Conservation (phyloP, 37 sponge, comb jelly and placozoan genomes). For the Amphimedon queenslandica region DNA sequence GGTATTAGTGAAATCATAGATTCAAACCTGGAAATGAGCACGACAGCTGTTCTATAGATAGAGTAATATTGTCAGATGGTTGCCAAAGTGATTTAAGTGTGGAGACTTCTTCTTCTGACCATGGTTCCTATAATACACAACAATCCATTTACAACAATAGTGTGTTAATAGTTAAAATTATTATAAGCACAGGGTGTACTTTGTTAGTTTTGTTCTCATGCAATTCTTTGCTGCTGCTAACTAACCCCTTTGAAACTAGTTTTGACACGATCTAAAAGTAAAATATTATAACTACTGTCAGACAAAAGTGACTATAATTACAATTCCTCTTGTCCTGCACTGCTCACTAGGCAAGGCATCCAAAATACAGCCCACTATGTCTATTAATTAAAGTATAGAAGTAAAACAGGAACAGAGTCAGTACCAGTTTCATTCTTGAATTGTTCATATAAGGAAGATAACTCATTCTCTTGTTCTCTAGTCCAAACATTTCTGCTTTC, state of each 20-base stretch:
- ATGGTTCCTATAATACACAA: conserved; percentile 20
- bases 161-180: no score
- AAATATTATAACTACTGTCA: background rate
- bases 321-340: conserved; percentile 27
- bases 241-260: conserved; percentile 56
- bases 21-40: conserved; percentile 39
- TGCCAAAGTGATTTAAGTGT: background rate
- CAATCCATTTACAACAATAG: background rate
- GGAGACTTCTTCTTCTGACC: conserved; percentile 60
- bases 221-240: conserved; percentile 49
- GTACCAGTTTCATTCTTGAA: conserved; percentile 63
- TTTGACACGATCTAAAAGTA: conserved; percentile 55
- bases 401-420: conserved; percentile 1
- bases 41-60: conserved; percentile 4
- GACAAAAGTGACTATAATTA: background rate
- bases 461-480: conserved; percentile 74
- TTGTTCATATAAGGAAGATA: conserved; percentile 40
- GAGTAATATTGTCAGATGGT: conserved; percentile 15
- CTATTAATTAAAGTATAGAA: conserved; percentile 38
- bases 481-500: conserved; percentile 48
- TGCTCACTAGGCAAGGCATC: conserved; percentile 48
- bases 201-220: conserved; percentile 41
- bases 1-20: no score
- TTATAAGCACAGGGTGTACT: background rate
- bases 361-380: conserved; percentile 63